Base-by-base conservation (phyloP, 92 coral and sea anemone species). In the Blastomussa wellsi region DNA sequence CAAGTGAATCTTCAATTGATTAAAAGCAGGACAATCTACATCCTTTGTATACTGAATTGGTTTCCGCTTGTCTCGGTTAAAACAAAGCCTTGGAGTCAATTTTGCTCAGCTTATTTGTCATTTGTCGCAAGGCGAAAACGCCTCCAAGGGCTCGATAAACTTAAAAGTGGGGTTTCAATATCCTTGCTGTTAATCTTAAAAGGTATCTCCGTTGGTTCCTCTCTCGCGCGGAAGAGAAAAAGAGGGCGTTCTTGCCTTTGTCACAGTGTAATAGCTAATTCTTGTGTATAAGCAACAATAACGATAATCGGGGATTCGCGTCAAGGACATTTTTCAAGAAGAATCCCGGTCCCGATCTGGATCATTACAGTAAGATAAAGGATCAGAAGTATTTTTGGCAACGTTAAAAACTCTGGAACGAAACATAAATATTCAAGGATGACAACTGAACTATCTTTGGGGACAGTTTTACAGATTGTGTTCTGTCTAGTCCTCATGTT, bases 401-500 rank as follows among this genome's bases (percentile, higher is more conserved):
- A 37, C 71, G 28, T 0, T 55, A 41, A n/a, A 72, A 12, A 71
- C 51, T 19, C 79, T 74, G 7, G 22, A 74, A 74, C 26, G 31
- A 37, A 74, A 74, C 73, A 29, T 47, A 38, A 24, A 16, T 17
- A 51, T 73, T 70, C 10, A n/a, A 59, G 9, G 51, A 48, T 44
- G 22, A 29, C 79, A 12, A 9, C 3, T 55, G 60, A 53, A 53
- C 14, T 82, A 11, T 73, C 86, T 36, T 38, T 31, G 33, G 39
- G 78, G 57, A 72, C 62, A 11, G 75, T 74, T 48, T 35, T 94
- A 15, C 93, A 94, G 79, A 76, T 90, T 0, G 24, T 79, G 13
- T 88, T 86, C 55, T 88, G 89, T 8, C 78, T 88, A 59, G 81
- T 87, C 53, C 88, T 94, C 15, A 74, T 87, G 74, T 79, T 92